Conservation (phyloP, 2,113 vertebrate species). For the Stigmatopora argus region DNA sequence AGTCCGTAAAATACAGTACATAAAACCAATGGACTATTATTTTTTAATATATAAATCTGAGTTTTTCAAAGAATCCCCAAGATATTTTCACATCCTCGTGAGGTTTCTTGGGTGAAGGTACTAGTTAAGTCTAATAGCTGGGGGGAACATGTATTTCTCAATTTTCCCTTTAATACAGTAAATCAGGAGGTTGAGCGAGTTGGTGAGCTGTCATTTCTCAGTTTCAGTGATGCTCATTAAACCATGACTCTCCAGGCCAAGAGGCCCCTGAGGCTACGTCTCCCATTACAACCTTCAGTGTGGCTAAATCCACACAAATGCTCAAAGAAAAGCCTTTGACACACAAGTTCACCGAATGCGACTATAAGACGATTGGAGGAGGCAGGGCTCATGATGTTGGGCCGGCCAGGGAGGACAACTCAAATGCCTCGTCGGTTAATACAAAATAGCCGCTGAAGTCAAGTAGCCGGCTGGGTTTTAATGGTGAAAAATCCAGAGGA, state of each 20-base stretch:
- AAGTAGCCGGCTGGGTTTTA: constrained; percentile 21
- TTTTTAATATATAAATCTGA: background rate
- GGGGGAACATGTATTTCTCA: constrained; percentile 50
- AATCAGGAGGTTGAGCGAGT: constrained; percentile 58
- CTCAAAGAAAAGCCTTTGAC: constrained; percentile 44
- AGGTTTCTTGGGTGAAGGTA: constrained; percentile 16
- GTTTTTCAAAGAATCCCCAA: constrained; percentile 17
- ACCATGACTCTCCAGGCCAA: constrained; percentile 63
- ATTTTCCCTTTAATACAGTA: constrained; percentile 59
- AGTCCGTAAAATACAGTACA: background rate
- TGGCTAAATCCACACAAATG: constrained; percentile 49
- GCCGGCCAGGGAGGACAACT: constrained; percentile 55
- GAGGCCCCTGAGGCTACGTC: constrained; percentile 57
- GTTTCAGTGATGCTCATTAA: constrained; percentile 71
- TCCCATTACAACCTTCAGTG: constrained; percentile 60
- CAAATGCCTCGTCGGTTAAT: constrained; percentile 57
- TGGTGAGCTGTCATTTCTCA: constrained; percentile 60
- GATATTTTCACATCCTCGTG: constrained; percentile 7
- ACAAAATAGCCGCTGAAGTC: constrained; percentile 33
- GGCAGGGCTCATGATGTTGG: constrained; percentile 38
- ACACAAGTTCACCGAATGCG: constrained; percentile 42
- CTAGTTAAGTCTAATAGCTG: constrained; percentile 31
- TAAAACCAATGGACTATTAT: background rate
- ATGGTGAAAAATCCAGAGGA: background rate
- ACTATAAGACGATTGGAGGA: constrained; percentile 43